These are phyloP conservation scores for Pristionchus maxplancki DNA, from an alignment of 2,888 invertebrate genomes.

Conservation along the genomic window DNA sequence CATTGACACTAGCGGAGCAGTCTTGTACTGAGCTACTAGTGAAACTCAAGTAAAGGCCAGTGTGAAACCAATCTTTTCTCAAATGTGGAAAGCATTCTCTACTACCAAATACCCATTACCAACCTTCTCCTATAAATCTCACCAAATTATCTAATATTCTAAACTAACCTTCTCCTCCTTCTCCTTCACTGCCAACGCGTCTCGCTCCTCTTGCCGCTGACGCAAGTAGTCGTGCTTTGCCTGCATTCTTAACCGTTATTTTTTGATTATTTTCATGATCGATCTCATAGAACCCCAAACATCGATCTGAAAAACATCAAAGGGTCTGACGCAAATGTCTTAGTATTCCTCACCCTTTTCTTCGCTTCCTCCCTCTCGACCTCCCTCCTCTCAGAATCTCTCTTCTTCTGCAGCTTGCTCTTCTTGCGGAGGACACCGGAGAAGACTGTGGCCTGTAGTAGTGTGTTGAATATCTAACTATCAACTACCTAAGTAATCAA, in stretches of 20 bases:
- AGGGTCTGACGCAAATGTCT: no score
- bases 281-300: no score
- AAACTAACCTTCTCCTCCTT: constrained; percentile 36
- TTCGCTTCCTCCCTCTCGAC: not conserved
- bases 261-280: no score
- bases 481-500: no score
- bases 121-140: no score
- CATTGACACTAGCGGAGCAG: no score
- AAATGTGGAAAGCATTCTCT: no score
- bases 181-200: not conserved
- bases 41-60: not conserved
- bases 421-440: constrained; percentile 28
- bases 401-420: constrained; percentile 41
- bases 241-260: not conserved
- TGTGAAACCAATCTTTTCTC: not conserved
- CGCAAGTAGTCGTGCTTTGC: constrained; percentile 2
- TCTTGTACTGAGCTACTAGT: no score
- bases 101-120: no score
- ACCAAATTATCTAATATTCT: no score
- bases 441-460: not conserved
- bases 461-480: no score
- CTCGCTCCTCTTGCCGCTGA: constrained; percentile 18
- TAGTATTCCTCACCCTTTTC: constrained; percentile 12
- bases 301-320: no score
- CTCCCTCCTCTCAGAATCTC: constrained; percentile 10